Evolutionary conservation across 2,888 invertebrate genomes (phyloP), one percentile per base, ranked within the genome.

Genomic region (Andrena praecox): DNA sequence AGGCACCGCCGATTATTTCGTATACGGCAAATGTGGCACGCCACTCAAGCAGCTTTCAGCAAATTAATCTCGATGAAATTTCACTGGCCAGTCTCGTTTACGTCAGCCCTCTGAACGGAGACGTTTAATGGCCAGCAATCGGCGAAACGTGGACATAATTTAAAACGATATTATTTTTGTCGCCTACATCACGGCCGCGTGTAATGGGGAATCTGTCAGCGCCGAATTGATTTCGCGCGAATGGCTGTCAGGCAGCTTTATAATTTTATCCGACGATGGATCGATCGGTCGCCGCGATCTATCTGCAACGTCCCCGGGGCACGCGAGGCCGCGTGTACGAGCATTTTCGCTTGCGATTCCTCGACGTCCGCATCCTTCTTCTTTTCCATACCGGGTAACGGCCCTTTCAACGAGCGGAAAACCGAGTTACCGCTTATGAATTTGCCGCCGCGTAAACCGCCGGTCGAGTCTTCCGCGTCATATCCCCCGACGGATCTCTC

Each of bases 151-250:
- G 66, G 42, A 62, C 35, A 71, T 63, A 48, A 75, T 80, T 76
- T 82, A 62, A 76, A 80, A 60, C 71, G 54, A 76, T 74, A 76
- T 77, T 77, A 74, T 71, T 82, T 79, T 72, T 79, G 60, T 74
- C 52, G 12, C 31, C 42, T 42, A 68, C 69, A 70, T 74, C 16
- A 29, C 31, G 24, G 48, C 20, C 27, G 24, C 64, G 77, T 27
- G 56, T 66, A 52, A 74, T 52, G 31, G 35, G 62, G 66, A 67
- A 68, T 56, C 70, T 69, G 86, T 78, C 76, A 52, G 67, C 35
- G 56, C 0, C 54, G 67, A 76, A 66, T 82, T 74, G 71, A 69
- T 78, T 85, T 76, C 73, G 78, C 16, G 20, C 50, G 35, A 20
- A n/a, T 8, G 10, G 10, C 60, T 16, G n/a, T n/a, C 12, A 16